A percentile compares a stretch with the other conserved stretches of the same genome.
These are phyloP conservation scores for Idaea aversata DNA, from an alignment of 2,888 invertebrate species.

Conservation along the genomic window DNA sequence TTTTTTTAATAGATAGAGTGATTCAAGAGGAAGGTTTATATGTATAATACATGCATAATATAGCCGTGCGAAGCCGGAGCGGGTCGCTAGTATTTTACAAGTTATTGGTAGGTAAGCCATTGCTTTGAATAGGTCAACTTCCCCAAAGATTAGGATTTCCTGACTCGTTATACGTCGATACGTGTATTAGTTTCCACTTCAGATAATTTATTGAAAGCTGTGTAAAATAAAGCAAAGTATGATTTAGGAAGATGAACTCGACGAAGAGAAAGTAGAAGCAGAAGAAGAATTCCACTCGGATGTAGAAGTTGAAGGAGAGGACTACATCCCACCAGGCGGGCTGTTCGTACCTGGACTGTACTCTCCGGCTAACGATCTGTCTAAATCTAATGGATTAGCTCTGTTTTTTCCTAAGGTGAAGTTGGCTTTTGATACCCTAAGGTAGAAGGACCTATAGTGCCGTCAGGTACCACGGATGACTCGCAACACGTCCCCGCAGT, in stretches of 20 bases:
- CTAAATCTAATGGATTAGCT: constrained; percentile 62
- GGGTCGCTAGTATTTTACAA: too few species aligned
- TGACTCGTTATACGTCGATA: too few species aligned
- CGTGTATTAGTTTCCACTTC: too few species aligned
- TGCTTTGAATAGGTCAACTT: too few species aligned
- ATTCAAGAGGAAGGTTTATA: too few species aligned
- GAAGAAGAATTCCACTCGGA: constrained; percentile 67
- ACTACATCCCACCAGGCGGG: constrained; percentile 70
- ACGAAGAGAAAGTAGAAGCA: constrained; percentile 43
- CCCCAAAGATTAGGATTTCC: too few species aligned
- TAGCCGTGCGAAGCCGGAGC: too few species aligned
- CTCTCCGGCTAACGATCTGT: constrained; percentile 62
- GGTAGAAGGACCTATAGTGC: not conserved
- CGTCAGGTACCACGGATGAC: not conserved
- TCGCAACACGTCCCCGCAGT: too few species aligned
- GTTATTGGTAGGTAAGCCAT: too few species aligned
- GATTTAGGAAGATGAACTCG: constrained; percentile 23
- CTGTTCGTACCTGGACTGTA: constrained; percentile 70
- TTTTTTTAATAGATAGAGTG: too few species aligned
- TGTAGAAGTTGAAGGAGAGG: constrained; percentile 62
- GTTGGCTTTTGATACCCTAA: too few species aligned
- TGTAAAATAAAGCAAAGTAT: not conserved
- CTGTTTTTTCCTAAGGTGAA: constrained; percentile 64
- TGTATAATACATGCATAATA: too few species aligned
- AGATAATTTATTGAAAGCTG: not conserved